These are phyloP conservation scores for Epizoanthus rinbou DNA, from an alignment of 92 coral and sea anemone genomes.

Conservation along the genomic window DNA sequence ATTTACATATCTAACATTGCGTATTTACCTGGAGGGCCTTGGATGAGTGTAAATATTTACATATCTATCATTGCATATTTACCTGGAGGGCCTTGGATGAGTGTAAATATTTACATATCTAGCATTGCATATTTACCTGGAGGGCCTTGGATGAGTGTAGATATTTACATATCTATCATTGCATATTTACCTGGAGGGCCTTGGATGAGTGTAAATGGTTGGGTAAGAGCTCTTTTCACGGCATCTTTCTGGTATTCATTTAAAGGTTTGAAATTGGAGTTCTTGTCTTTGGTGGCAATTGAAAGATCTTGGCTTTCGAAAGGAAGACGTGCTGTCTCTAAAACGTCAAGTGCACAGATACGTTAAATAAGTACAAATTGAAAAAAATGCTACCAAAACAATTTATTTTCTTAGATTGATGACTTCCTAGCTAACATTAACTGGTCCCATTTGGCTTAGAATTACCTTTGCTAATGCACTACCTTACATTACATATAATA, in stretches of 20 bases:
- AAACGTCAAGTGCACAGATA: background rate
- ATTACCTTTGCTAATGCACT: no score
- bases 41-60: no score
- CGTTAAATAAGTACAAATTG: background rate
- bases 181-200: constrained; percentile 88
- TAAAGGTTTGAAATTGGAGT: constrained; percentile 50
- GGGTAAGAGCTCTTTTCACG: constrained; percentile 65
- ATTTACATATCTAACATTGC: no score
- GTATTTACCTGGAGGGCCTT: no score
- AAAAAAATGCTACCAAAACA: background rate
- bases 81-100: no score
- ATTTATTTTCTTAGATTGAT: background rate
- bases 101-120: no score
- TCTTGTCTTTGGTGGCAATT: constrained; percentile 33
- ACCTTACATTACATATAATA: no score
- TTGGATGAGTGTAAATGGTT: constrained; percentile 83
- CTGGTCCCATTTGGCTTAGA: background rate
- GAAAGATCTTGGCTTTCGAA: constrained; percentile 40
- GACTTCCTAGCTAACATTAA: background rate
- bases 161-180: background rate
- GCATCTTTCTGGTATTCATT: constrained; percentile 68
- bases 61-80: no score
- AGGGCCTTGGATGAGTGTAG: no score
- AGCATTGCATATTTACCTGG: no score
- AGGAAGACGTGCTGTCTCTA: constrained; percentile 22